These are phyloP conservation scores for Sigmodon hispidus DNA, from an alignment of 2,113 vertebrate genomes.

Conservation along the genomic window DNA sequence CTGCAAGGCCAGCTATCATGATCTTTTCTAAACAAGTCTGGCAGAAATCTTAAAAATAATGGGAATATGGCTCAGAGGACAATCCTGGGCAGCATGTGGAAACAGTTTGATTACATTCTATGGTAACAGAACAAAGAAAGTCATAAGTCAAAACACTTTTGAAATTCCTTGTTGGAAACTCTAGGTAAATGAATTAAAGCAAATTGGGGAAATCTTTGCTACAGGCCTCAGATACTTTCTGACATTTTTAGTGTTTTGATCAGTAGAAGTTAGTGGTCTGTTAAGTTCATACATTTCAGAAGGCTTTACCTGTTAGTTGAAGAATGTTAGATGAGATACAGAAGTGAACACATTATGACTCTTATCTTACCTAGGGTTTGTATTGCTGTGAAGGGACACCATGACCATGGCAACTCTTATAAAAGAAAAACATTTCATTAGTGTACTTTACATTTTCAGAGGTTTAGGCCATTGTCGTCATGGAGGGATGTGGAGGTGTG, in stretches of 20 bases:
- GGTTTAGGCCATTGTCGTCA: no score
- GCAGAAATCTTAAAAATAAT: neutral
- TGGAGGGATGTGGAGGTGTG: no score
- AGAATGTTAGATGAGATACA: neutral
- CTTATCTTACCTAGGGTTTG: no score
- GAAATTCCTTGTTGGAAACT: neutral
- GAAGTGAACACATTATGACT: neutral
- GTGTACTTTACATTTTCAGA: no score
- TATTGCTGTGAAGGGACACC: no score
- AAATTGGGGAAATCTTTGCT: neutral
- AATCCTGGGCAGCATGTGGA: neutral
- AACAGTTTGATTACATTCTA: neutral
- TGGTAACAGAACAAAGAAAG: neutral
- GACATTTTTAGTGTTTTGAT: neutral
- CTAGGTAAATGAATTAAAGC: neutral
- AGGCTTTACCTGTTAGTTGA: neutral
- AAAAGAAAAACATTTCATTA: no score
- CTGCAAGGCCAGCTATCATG: neutral
- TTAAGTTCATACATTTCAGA: neutral
- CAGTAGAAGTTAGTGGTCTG: neutral
- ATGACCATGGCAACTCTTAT: no score
- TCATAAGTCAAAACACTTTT: neutral
- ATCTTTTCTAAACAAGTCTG: neutral
- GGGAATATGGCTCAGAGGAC: neutral
- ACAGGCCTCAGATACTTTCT: neutral